phyloP scores from a whole-genome alignment of 1,140 invertebrate species.

The Diprion similis region DNA sequence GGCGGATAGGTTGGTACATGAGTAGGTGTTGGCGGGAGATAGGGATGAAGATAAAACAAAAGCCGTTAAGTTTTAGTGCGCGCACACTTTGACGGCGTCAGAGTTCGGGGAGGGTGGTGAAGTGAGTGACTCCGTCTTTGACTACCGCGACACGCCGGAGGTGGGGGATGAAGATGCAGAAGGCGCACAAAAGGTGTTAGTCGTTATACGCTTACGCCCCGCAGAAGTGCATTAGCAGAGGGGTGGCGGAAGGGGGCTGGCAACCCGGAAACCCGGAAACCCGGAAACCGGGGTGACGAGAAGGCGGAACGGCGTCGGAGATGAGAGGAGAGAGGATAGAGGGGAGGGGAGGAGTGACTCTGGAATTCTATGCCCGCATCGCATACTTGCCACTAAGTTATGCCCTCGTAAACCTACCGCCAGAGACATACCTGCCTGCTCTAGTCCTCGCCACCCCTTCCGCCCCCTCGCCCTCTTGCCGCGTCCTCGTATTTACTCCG shows the following conservation, averaged over 20 bases:
- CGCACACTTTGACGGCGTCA: too few species aligned
- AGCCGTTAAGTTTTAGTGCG: background rate
- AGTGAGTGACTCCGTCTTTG: background rate
- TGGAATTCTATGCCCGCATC: constrained; percentile 5
- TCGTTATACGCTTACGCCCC: background rate
- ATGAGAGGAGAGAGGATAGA: background rate
- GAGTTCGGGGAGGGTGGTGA: background rate
- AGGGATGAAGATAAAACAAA: background rate
- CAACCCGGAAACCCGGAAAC: background rate
- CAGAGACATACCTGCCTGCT: background rate
- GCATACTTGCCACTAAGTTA: constrained; percentile 7
- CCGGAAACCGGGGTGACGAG: too few species aligned
- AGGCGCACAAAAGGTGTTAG: background rate
- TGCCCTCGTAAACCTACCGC: constrained; percentile 4
- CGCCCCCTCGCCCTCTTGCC: background rate
- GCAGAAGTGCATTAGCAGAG: background rate
- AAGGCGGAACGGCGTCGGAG: background rate
- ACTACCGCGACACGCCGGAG: background rate
- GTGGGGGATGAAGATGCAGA: background rate
- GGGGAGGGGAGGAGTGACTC: background rate
- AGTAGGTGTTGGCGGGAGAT: too few species aligned
- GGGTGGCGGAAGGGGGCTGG: background rate
- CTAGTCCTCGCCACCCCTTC: background rate
- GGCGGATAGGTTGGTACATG: too few species aligned
- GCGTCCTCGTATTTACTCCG: background rate